Conservation (phyloP, 2,113 vertebrate genomes). For the Salvelinus alpinus region DNA sequence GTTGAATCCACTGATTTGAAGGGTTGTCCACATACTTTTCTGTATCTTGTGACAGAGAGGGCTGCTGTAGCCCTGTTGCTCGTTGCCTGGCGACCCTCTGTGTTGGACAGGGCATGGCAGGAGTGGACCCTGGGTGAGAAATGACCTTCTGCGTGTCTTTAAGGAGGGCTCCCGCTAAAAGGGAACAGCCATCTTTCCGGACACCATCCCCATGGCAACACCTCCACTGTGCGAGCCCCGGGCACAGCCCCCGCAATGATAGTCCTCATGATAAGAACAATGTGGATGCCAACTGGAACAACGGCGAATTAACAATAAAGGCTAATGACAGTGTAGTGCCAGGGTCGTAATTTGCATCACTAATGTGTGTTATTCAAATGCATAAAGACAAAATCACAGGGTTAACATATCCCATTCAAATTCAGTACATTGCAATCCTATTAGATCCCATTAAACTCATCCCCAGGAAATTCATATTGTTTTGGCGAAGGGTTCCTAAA, state of each 20-base stretch:
- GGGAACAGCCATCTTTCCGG: slow-evolving; percentile 64
- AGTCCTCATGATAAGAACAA: slow-evolving; percentile 49
- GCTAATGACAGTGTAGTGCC: slow-evolving; percentile 52
- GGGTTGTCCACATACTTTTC: no score
- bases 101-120: slow-evolving; percentile 52
- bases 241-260: slow-evolving; percentile 39
- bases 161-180: slow-evolving; percentile 55
- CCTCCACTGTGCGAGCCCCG: slow-evolving; percentile 41
- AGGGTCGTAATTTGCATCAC: slow-evolving; percentile 45
- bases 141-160: slow-evolving; percentile 70
- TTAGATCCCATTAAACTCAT: neutral
- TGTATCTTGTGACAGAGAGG: neutral
- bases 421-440: slow-evolving; percentile 24
- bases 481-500: slow-evolving; percentile 33
- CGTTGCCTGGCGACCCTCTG: slow-evolving; percentile 68
- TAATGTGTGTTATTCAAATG: slow-evolving; percentile 36
- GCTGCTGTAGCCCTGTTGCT: slow-evolving; percentile 16
- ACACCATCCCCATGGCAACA: slow-evolving; percentile 63
- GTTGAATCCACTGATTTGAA: no score
- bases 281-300: slow-evolving; percentile 23
- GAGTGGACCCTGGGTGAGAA: slow-evolving; percentile 64
- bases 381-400: slow-evolving; percentile 24
- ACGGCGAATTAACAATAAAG: slow-evolving; percentile 45
- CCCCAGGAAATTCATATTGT: slow-evolving; percentile 29
- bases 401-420: slow-evolving; percentile 29